These are phyloP conservation scores for Psilopogon haemacephalus DNA, from an alignment of 2,113 vertebrate genomes.

Conservation along the genomic window DNA sequence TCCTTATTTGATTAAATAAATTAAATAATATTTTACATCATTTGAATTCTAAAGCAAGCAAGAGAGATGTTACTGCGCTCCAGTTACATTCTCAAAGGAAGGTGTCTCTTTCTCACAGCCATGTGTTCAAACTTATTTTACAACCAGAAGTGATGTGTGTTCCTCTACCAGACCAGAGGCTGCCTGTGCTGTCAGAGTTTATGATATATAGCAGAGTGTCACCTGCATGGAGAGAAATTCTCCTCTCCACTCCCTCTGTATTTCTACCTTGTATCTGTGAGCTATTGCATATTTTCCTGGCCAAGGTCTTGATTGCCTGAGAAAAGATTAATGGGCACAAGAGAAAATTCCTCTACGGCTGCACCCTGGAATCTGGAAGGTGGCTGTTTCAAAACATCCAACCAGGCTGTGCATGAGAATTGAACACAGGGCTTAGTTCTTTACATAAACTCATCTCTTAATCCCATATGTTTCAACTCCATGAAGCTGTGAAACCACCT, in stretches of 20 bases:
- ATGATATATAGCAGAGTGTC: slow-evolving; percentile 35
- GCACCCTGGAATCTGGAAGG: background rate
- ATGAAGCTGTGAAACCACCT: background rate
- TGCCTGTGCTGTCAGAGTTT: background rate
- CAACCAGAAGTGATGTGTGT: background rate
- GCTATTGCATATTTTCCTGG: slow-evolving; percentile 18
- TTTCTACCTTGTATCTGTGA: slow-evolving; percentile 37
- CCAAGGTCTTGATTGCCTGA: slow-evolving; percentile 35
- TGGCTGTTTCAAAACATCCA: background rate
- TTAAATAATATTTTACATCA: too few relatives aligned
- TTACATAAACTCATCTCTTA: background rate
- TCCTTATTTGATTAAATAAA: background rate
- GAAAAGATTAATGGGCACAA: background rate
- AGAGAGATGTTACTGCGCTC: background rate
- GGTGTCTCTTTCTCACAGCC: background rate
- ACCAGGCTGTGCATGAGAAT: background rate
- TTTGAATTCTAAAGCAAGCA: background rate
- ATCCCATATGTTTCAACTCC: background rate
- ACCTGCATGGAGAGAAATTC: slow-evolving; percentile 40
- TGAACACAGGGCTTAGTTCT: background rate
- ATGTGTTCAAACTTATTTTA: background rate
- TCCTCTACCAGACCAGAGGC: background rate
- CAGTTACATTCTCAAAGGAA: background rate
- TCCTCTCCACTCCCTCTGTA: slow-evolving; percentile 33
- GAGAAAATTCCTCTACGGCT: background rate